Evolutionary conservation across 2,797 vertebrate genomes (phyloP), one percentile per base, ranked within the genome.

Genomic region (Taenioides sp.): DNA sequence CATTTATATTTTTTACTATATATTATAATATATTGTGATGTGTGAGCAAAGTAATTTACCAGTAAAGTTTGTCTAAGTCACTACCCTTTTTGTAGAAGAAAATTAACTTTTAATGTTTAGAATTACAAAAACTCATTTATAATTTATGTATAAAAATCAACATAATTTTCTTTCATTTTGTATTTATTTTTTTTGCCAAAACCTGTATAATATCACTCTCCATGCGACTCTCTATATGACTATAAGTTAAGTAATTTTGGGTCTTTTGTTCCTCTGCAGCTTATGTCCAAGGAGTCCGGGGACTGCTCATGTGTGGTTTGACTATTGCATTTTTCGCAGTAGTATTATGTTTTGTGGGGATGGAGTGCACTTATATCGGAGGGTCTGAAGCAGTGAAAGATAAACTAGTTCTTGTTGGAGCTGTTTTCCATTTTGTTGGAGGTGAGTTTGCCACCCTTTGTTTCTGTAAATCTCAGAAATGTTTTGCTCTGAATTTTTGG

Each of bases 351-450:
- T 95, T 98, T 72, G 23, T 96, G 75, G 97, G 97, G 59, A 98
- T 99, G 97, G 96, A 98, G 71, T 99, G 97, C 81, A 98, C 97
- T 25, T 97, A 94, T 74, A 93, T 99, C 0, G 97, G 97, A 68
- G 96, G 97, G 72, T 88, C 84, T 0, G 93, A 95, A 31, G 91
- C 90, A 88, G 90, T 89, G 75, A 99, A 99, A 91, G 94, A 95
- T 78, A 97, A 93, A 88, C 80, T 96, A 65, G 72, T 94, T 55
- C 9, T 94, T 2, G 61, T 75, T 0, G 93, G 92, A 68, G 78
- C 87, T 0, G 78, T 86, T 40, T 87, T 92, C 74, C 94, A 94
- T 73, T 73, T 92, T 7, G 62, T 72, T 61, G 94, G 93, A 14
- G 72, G 94, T 94, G 71, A 89, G 91, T 67, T 34, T 55, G 31